Conservation (phyloP, 2,113 vertebrate species). For the Pluvianellus socialis region DNA sequence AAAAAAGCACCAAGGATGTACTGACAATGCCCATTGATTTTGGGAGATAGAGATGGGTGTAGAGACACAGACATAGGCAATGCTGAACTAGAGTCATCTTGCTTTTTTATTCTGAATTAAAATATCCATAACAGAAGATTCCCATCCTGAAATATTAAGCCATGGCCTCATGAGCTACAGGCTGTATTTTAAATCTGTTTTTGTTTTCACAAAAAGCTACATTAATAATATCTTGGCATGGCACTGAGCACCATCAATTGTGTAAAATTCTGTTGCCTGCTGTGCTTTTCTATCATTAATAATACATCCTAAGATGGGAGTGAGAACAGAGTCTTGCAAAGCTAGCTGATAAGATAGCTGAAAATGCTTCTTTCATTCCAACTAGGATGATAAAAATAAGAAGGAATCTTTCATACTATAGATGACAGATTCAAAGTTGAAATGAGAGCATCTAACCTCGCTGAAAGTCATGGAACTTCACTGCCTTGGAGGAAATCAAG, state of each 20-base stretch:
- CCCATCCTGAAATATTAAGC: constrained; percentile 21
- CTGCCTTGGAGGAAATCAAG: not conserved
- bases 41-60: not conserved
- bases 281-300: constrained; percentile 55
- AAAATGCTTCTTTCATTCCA: constrained; percentile 50
- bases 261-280: constrained; percentile 56
- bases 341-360: constrained; percentile 48
- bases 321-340: constrained; percentile 24
- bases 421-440: not conserved
- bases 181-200: constrained; percentile 35
- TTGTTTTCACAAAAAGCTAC: constrained; percentile 24
- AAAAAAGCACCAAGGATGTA: not conserved
- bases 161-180: not conserved
- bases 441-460: not conserved
- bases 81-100: not conserved
- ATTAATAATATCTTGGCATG: constrained; percentile 47
- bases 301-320: constrained; percentile 46
- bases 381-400: not conserved
- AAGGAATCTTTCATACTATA: not conserved
- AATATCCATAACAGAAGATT: not conserved
- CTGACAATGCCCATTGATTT: not conserved
- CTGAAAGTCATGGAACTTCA: not conserved
- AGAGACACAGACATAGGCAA: not conserved
- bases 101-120: not conserved
- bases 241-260: constrained; percentile 35